Conservation (phyloP, 64 coral and sea anemone genomes). For the Montipora efflorescens region DNA sequence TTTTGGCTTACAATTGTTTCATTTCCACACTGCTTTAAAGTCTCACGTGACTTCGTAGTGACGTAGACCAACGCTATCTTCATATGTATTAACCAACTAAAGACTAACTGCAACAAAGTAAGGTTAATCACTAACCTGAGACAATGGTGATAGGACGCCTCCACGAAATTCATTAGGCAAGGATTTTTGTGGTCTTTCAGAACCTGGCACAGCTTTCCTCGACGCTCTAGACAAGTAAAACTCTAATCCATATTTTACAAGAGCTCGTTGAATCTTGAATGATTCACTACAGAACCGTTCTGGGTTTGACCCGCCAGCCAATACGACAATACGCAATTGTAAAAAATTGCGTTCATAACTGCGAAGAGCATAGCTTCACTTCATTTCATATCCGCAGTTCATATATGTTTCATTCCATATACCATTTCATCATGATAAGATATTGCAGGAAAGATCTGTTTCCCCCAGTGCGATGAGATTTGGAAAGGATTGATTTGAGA, state of each 20-base stretch:
- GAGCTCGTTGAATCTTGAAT: constrained; percentile 2
- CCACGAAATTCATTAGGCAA: not conserved
- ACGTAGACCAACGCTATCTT: no score
- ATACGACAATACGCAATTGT: no score
- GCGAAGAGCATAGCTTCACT: no score
- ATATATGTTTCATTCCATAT: no score
- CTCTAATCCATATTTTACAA: not conserved
- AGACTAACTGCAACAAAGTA: no score
- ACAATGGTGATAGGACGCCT: not conserved
- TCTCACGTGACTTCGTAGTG: no score
- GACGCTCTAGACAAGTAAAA: constrained; percentile 29
- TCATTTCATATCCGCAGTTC: no score
- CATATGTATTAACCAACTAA: no score
- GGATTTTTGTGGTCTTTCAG: not conserved
- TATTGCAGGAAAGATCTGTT: constrained; percentile 49
- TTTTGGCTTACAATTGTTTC: no score
- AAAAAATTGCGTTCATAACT: no score
- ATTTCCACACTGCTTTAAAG: no score
- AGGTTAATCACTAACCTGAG: no score
- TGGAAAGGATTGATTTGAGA: not conserved
- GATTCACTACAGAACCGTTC: constrained; percentile 33
- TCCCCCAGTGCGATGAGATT: not conserved
- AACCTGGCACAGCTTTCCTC: not conserved
- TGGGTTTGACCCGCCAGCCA: not conserved
- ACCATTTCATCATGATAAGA: not conserved